Base-by-base conservation (phyloP, 2,888 invertebrate genomes). In the Dione juno region DNA sequence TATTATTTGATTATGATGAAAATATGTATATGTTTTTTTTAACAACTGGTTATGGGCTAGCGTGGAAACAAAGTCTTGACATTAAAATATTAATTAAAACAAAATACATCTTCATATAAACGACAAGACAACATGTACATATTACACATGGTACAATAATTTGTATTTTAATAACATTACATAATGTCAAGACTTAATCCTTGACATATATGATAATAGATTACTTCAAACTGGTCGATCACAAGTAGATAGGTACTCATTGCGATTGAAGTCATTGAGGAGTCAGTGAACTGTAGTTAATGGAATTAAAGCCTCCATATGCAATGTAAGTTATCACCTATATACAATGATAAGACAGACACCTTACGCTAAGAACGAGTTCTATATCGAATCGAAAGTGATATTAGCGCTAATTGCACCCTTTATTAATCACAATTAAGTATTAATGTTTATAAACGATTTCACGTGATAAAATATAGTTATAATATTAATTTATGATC, bases 151-250 rank as follows among this genome's bases (percentile, higher is more conserved):
- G 8, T 35, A 40, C 13, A 13, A 59, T 14, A 16, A 16, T 43
- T 43, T 61, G 6, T 43, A 45, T 11, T 54, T 41, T 37, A 13
- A 35, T n/a, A 1, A 52, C 28, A 59, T 45, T 16, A 50, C 21
- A 54, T 48, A 19, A 53, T 41, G 37, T 52, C 50, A 28, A 35
- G 28, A 13, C 28, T 5, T 1, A 10, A 50, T 41, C 59, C 52
- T 70, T 66, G 65, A 69, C 65, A 69, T 50, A 53, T 9, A 48
- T 63, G 35, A 70, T 54, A 48, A 66, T 16, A 43, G 50, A 53
- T 63, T 61, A 45, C 41, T 37, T 21, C 28, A 57, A 70, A 54
- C 61, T 63, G 19, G 54, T 45, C 63, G 57, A 61, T 54, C 43
- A 45, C 41, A 37, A 19, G 14, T 50, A 57, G 61, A n/a, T n/a